Conservation (phyloP, 2,113 vertebrate genomes). For the Limanda limanda region DNA sequence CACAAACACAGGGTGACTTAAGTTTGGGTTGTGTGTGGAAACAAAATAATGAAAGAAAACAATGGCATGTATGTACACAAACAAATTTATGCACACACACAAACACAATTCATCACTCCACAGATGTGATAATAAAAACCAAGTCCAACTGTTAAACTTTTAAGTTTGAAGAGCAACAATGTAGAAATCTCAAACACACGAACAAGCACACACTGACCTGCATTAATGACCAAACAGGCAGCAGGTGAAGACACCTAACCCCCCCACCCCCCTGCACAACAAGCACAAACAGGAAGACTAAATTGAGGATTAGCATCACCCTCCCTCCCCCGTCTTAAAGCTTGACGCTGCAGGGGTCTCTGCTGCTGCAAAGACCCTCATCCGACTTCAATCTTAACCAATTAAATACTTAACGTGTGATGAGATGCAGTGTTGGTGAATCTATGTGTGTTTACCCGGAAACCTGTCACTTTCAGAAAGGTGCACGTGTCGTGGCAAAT, state of each 20-base stretch:
- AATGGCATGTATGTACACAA: background rate
- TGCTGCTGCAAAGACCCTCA: constrained; percentile 14
- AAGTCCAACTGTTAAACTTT: background rate
- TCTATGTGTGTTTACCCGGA: background rate
- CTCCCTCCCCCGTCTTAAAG: background rate
- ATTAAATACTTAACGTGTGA: constrained; percentile 23
- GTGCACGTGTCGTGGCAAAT: background rate
- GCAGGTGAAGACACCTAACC: constrained; percentile 11
- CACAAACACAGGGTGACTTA: constrained; percentile 13
- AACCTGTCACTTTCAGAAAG: background rate
- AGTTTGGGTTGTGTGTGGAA: background rate
- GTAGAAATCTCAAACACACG: background rate
- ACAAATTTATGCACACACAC: background rate
- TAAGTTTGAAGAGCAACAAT: background rate
- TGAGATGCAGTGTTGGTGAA: background rate
- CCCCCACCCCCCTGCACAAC: background rate
- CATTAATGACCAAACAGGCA: background rate
- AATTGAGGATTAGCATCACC: constrained; percentile 21
- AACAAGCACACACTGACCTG: background rate
- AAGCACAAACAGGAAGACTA: constrained; percentile 8
- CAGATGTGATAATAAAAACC: no score
- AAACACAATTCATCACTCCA: background rate
- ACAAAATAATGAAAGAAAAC: background rate
- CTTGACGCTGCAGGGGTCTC: constrained; percentile 22
- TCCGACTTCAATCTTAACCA: constrained; percentile 22